Conservation (phyloP, 2,797 vertebrate genomes). For the Rhynchonycteris naso region DNA sequence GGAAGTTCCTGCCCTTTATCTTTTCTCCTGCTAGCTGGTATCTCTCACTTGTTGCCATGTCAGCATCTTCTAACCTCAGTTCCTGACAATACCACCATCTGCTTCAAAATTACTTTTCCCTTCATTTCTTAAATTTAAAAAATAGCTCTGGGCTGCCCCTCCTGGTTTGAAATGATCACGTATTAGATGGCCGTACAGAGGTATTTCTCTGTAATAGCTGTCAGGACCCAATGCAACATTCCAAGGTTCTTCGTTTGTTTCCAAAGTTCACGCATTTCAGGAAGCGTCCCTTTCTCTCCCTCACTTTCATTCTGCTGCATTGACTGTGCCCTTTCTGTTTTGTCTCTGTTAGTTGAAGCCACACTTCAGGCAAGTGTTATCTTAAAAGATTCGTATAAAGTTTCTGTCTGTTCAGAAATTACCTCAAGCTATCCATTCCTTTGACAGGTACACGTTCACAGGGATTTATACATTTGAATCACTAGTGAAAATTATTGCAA, state of each 20-base stretch:
- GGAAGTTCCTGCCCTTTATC: background rate
- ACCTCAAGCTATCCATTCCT: slow-evolving; percentile 61
- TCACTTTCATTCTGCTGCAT: background rate
- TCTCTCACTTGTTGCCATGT: background rate
- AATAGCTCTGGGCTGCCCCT: background rate
- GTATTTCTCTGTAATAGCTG: background rate
- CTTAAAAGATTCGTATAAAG: background rate
- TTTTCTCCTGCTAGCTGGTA: background rate
- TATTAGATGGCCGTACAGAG: background rate
- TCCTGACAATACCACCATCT: background rate
- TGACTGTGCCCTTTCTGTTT: background rate
- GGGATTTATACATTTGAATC: slow-evolving; percentile 99
- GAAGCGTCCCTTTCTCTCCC: background rate
- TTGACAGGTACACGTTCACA: slow-evolving; percentile 97
- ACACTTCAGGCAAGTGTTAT: background rate
- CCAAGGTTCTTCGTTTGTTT: background rate
- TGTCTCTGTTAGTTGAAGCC: background rate
- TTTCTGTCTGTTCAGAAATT: background rate
- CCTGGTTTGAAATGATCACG: background rate
- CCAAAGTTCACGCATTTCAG: background rate
- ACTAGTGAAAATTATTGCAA: slow-evolving; percentile 97
- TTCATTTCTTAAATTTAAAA: slow-evolving; percentile 6
- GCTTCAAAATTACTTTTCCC: background rate
- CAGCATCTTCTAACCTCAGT: background rate
- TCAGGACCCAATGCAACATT: background rate